Percentiles rank a stretch among this genome's conserved stretches.
Evolutionary conservation across 2,113 vertebrate species (phyloP).

Genomic region (cattle (Bos taurus)): DNA sequence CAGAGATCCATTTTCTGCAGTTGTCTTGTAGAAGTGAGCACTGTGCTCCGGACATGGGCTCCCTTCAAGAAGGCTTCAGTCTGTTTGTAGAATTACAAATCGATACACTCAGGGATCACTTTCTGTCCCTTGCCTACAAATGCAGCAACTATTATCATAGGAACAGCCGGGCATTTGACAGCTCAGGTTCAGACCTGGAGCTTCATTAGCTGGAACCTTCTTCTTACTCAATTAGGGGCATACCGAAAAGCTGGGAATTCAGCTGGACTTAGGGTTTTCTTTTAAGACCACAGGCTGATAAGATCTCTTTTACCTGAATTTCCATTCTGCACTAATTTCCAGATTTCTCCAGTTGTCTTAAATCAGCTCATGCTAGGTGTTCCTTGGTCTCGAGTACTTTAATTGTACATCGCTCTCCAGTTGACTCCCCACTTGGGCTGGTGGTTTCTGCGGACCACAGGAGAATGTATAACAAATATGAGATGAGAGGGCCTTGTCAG

Average conservation of each 20-base stretch:
- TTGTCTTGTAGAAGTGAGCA: background rate
- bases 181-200: constrained; percentile 7
- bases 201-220: background rate
- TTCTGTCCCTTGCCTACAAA: background rate
- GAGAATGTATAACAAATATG: constrained; percentile 82
- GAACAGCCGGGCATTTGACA: constrained; percentile 25
- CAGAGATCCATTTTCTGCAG: background rate
- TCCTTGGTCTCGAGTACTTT: constrained; percentile 45
- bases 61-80: constrained; percentile 48
- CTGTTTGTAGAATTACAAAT: constrained; percentile 41
- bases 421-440: constrained; percentile 69
- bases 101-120: background rate
- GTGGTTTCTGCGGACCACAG: constrained; percentile 73
- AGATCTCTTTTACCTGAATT: constrained; percentile 10
- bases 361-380: background rate
- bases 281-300: background rate
- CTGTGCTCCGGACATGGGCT: background rate
- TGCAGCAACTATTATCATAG: constrained; percentile 1
- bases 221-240: constrained; percentile 32
- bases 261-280: background rate
- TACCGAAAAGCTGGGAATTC: background rate
- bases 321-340: constrained; percentile 29
- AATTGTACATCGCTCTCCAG: constrained; percentile 44
- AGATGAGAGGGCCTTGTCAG: constrained; percentile 81
- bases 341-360: background rate